These are phyloP conservation scores for Eristalis tenax DNA, from an alignment of 2,888 invertebrate species.

Conservation along the genomic window DNA sequence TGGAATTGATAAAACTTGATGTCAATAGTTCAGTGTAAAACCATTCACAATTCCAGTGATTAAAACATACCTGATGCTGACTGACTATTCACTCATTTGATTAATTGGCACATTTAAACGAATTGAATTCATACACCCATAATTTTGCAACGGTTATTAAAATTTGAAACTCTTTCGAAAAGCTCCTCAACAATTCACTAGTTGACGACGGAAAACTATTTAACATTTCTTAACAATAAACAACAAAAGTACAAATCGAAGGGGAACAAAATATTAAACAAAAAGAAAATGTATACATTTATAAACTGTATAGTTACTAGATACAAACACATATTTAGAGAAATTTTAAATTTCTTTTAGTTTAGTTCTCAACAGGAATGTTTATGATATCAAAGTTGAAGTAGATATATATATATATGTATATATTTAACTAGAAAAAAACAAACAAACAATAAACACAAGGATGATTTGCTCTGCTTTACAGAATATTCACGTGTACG, in stretches of 20 bases:
- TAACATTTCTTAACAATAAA: slow-evolving; percentile 61
- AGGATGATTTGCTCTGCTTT: slow-evolving; percentile 53
- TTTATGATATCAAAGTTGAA: slow-evolving; percentile 61
- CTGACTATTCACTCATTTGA: slow-evolving; percentile 42
- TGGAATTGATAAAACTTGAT: slow-evolving; percentile 73
- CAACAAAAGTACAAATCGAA: slow-evolving; percentile 57
- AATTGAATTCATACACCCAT: neutral
- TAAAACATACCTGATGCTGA: slow-evolving; percentile 77
- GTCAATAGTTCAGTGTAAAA: slow-evolving; percentile 26
- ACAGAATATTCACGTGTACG: slow-evolving; percentile 55
- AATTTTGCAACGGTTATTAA: neutral
- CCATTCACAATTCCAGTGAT: slow-evolving; percentile 75
- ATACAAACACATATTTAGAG: slow-evolving; percentile 59
- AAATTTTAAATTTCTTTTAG: slow-evolving; percentile 63
- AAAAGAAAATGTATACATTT: slow-evolving; percentile 20
- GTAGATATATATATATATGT: slow-evolving; percentile 32
- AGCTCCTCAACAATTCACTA: slow-evolving; percentile 26
- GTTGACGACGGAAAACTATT: slow-evolving; percentile 16
- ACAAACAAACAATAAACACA: slow-evolving; percentile 35
- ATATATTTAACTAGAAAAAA: slow-evolving; percentile 55
- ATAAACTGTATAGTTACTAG: slow-evolving; percentile 38
- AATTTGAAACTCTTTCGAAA: slow-evolving; percentile 2
- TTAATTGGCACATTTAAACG: neutral
- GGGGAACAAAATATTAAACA: slow-evolving; percentile 14
- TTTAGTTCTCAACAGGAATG: slow-evolving; percentile 63